Evolutionary conservation across 37 sponge, comb jelly and placozoan species (phyloP).

Genomic region (Bolinopsis microptera): DNA sequence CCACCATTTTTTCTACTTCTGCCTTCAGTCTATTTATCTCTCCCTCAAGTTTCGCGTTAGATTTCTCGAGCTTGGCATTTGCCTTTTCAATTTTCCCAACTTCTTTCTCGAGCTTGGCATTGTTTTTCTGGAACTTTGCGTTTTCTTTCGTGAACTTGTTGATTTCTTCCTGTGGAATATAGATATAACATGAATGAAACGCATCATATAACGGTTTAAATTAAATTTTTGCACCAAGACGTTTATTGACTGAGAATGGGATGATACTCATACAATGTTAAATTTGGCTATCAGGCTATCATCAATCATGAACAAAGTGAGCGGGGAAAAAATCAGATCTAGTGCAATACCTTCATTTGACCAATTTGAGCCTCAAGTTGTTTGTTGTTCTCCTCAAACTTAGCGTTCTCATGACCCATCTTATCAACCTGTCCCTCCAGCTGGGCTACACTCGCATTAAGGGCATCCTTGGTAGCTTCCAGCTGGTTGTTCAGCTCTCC

Average conservation of each 20-base stretch:
- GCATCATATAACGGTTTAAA: too few relatives aligned
- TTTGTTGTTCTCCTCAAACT: constrained; percentile 59
- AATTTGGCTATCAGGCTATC: too few relatives aligned
- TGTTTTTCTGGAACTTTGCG: constrained; percentile 2
- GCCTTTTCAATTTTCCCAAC: constrained; percentile 8
- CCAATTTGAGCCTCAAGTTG: constrained; percentile 45
- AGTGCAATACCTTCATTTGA: constrained; percentile 27
- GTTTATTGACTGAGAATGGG: too few relatives aligned
- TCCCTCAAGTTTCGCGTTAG: background rate
- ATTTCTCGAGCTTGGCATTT: constrained; percentile 7
- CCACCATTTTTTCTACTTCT: constrained; percentile 13
- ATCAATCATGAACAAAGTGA: too few relatives aligned
- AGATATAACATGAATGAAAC: too few relatives aligned
- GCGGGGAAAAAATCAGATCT: too few relatives aligned
- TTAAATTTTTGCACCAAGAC: too few relatives aligned
- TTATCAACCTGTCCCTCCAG: constrained; percentile 54
- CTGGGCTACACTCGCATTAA: constrained; percentile 11
- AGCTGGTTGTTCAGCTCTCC: constrained; percentile 51
- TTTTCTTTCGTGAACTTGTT: constrained; percentile 14
- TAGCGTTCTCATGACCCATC: constrained; percentile 60
- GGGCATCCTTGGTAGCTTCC: constrained; percentile 56
- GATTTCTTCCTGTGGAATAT: constrained; percentile 47
- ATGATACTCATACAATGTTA: too few relatives aligned
- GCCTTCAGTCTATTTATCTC: background rate
- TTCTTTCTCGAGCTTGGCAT: background rate